A percentile compares a stretch with the other conserved stretches of the same genome.
phyloP scores from a whole-genome alignment of 2,888 invertebrate genomes.

The Dicycla oo region DNA sequence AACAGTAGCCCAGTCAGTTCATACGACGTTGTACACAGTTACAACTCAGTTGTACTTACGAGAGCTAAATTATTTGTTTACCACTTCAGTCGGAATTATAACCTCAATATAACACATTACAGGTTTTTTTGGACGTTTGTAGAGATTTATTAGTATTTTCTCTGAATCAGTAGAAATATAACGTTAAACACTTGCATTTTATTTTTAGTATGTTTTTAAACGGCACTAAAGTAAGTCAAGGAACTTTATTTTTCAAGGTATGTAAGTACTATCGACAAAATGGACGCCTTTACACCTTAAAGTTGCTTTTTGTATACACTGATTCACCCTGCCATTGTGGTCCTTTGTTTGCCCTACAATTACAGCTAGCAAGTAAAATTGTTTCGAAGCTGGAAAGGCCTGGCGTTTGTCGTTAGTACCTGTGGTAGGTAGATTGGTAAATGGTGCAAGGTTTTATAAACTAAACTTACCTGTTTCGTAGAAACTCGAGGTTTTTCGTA shows the following conservation, averaged over 20 bases:
- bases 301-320: too few species aligned
- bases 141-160: constrained; percentile 55
- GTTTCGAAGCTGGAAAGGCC: too few species aligned
- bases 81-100: constrained; percentile 50
- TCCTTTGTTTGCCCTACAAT: too few species aligned
- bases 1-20: constrained; percentile 9
- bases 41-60: constrained; percentile 37
- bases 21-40: constrained; percentile 9
- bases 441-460: not conserved
- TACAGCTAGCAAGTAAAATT: too few species aligned
- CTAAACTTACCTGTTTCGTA: constrained; percentile 23
- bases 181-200: constrained; percentile 23
- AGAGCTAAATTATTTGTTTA: constrained; percentile 62
- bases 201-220: constrained; percentile 5
- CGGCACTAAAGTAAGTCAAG: not conserved
- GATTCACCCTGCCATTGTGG: too few species aligned
- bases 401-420: too few species aligned
- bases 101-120: constrained; percentile 41
- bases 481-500: not conserved
- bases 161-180: constrained; percentile 25
- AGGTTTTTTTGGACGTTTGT: constrained; percentile 38
- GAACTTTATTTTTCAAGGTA: constrained; percentile 16
- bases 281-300: too few species aligned
- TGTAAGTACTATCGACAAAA: not conserved
- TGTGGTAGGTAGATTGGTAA: not conserved